Conservation (phyloP, 2,113 vertebrate species). For the Beaufortia kweichowensis region DNA sequence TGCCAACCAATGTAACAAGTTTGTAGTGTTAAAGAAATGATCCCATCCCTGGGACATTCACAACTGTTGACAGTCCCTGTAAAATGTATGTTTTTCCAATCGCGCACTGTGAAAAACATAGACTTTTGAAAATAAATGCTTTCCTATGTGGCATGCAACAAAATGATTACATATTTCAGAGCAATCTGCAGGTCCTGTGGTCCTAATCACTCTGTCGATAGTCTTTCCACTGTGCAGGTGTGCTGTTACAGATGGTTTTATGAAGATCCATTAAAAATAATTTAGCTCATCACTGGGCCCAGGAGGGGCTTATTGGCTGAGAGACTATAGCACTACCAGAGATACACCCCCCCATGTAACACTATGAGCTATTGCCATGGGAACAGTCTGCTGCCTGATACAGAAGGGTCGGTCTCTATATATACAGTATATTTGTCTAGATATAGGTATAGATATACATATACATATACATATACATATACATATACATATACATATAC, state of each 20-base stretch:
- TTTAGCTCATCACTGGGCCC: conserved; percentile 73
- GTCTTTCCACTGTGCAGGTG: conserved; percentile 77
- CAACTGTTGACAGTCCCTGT: not conserved
- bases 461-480: no score
- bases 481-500: no score
- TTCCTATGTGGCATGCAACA: conserved; percentile 71
- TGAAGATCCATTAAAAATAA: conserved; percentile 83
- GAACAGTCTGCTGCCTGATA: conserved; percentile 49
- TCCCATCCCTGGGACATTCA: not conserved
- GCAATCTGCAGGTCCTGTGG: conserved; percentile 73
- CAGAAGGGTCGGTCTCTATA: conserved; percentile 3
- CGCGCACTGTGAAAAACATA: conserved; percentile 14
- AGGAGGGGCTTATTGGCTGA: conserved; percentile 70
- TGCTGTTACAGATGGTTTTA: conserved; percentile 78
- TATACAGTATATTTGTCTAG: not conserved
- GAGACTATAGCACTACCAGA: conserved; percentile 57
- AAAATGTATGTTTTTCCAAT: conserved; percentile 23
- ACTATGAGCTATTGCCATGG: conserved; percentile 62
- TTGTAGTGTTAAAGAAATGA: no score
- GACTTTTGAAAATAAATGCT: conserved; percentile 51
- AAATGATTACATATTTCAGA: conserved; percentile 78
- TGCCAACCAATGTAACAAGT: no score
- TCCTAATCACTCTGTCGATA: conserved; percentile 79
- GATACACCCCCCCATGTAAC: conserved; percentile 46
- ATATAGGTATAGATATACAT: no score